phyloP scores from a whole-genome alignment of 2,888 invertebrate species.

The Calephelis perditalis region DNA sequence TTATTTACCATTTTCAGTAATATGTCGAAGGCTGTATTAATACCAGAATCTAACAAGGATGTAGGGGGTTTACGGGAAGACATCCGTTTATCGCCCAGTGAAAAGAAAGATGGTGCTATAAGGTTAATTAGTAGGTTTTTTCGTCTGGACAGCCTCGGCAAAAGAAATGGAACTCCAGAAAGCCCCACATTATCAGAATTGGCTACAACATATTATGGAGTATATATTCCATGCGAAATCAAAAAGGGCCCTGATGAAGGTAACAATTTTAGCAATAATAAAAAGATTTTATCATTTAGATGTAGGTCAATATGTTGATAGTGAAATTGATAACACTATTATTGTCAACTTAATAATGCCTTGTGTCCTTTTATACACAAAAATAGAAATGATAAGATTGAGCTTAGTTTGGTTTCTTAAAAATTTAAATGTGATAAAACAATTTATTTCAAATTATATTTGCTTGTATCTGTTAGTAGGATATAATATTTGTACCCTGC shows the following conservation, averaged over 20 bases:
- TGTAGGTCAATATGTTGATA: slow-evolving; percentile 14
- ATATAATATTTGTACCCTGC: too few species aligned
- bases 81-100: slow-evolving; percentile 54
- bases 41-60: slow-evolving; percentile 62
- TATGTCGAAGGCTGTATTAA: slow-evolving; percentile 67
- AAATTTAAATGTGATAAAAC: too few species aligned
- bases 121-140: slow-evolving; percentile 59
- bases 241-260: slow-evolving; percentile 74
- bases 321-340: slow-evolving; percentile 13
- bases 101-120: slow-evolving; percentile 61
- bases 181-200: slow-evolving; percentile 53
- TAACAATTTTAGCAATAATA: slow-evolving; percentile 31
- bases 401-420: too few species aligned
- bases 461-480: too few species aligned
- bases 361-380: too few species aligned
- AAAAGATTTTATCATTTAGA: slow-evolving; percentile 21
- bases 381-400: too few species aligned
- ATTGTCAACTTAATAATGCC: neutral
- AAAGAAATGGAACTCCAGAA: slow-evolving; percentile 43
- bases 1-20: slow-evolving; percentile 62
- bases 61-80: slow-evolving; percentile 60
- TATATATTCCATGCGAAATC: slow-evolving; percentile 75
- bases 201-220: slow-evolving; percentile 61
- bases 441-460: too few species aligned
- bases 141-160: slow-evolving; percentile 55